A percentile compares a stretch with the other conserved stretches of the same genome.
Evolutionary conservation across 2,888 invertebrate genomes (phyloP).

Genomic region (Mechanitis messenoides): DNA sequence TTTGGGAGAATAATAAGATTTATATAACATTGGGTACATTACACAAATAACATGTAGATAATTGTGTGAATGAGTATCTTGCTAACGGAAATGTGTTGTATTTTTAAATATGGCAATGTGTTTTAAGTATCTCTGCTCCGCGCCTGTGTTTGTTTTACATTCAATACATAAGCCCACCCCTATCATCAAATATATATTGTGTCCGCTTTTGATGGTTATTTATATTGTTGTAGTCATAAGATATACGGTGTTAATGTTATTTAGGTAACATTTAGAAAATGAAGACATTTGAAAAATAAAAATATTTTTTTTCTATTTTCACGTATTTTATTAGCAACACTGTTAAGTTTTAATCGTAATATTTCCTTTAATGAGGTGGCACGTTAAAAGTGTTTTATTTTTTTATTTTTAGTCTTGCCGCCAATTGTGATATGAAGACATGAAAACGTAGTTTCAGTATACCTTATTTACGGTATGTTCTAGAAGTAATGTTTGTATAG

Average conservation of each 20-base stretch:
- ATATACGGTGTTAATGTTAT: slow-evolving; percentile 33
- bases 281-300: slow-evolving; percentile 28
- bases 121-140: slow-evolving; percentile 59
- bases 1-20: too few species aligned
- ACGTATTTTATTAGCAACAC: slow-evolving; percentile 32
- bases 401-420: slow-evolving; percentile 71
- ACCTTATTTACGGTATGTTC: slow-evolving; percentile 48
- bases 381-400: slow-evolving; percentile 37
- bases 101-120: background rate
- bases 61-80: background rate
- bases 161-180: slow-evolving; percentile 68
- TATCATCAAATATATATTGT: slow-evolving; percentile 40
- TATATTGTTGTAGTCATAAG: slow-evolving; percentile 41
- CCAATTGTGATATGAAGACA: slow-evolving; percentile 65
- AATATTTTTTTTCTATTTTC: slow-evolving; percentile 21
- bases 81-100: background rate
- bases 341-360: slow-evolving; percentile 1
- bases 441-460: slow-evolving; percentile 39
- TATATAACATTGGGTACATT: too few species aligned
- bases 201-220: slow-evolving; percentile 36
- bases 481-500: slow-evolving; percentile 40
- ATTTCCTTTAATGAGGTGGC: slow-evolving; percentile 11
- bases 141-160: slow-evolving; percentile 34
- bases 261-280: slow-evolving; percentile 27
- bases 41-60: slow-evolving; percentile 13